Conservation (phyloP, 37 sponge, comb jelly and placozoan species). For the Crambe crambe region DNA sequence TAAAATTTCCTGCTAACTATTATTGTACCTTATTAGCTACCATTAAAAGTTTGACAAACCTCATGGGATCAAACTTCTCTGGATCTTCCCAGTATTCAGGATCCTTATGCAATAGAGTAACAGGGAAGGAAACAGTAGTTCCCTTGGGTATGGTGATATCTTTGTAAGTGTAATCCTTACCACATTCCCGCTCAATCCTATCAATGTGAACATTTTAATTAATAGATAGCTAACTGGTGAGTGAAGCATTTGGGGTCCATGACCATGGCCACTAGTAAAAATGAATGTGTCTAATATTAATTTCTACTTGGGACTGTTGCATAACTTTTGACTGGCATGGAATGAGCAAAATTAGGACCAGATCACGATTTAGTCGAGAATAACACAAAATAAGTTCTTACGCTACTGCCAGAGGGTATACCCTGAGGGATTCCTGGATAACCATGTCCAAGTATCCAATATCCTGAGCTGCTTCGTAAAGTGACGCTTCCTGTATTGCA, state of each 20-base stretch:
- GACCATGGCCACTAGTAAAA: no score
- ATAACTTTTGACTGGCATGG: no score
- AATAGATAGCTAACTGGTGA: no score
- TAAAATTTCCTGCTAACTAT: no score
- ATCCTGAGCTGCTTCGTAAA: conserved; percentile 70
- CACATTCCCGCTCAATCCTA: conserved; percentile 1
- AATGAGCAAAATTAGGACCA: no score
- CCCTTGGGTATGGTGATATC: conserved; percentile 48
- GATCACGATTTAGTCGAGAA: no score
- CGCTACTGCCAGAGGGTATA: conserved; percentile 70
- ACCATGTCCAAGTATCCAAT: conserved; percentile 78
- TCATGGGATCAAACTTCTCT: conserved; percentile 75
- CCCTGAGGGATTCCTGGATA: conserved; percentile 74
- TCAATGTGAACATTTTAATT: background rate
- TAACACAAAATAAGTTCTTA: conserved; percentile 5
- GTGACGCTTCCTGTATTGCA: conserved; percentile 45
- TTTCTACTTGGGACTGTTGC: no score
- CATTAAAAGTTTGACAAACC: conserved; percentile 29
- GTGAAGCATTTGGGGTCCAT: no score
- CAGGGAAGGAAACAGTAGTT: conserved; percentile 33
- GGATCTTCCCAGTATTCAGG: conserved; percentile 78
- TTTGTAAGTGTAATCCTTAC: conserved; percentile 6
- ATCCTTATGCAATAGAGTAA: conserved; percentile 54
- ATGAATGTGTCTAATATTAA: no score
- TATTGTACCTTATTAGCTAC: no score